Evolutionary conservation across 2,888 invertebrate genomes (phyloP).

Genomic region (Chrysolina haemoptera): DNA sequence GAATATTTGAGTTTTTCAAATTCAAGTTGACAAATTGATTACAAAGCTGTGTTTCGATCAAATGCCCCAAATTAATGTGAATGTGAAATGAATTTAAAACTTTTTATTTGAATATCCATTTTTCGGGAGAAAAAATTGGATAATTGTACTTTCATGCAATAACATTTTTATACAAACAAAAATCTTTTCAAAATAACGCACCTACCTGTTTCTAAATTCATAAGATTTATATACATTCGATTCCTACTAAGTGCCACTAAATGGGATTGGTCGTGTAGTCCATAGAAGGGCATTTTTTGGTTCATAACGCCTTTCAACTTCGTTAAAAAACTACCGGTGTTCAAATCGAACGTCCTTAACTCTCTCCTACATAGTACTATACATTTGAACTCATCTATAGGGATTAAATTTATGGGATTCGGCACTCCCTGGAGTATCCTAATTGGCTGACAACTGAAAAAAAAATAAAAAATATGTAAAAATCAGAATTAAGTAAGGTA

Average conservation of each 20-base stretch:
- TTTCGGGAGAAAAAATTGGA: no score
- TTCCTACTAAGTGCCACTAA: slow-evolving; percentile 88
- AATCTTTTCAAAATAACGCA: not conserved
- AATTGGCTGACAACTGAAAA: slow-evolving; percentile 74
- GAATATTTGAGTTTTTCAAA: no score
- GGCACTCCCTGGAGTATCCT: slow-evolving; percentile 81
- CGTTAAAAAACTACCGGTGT: slow-evolving; percentile 81
- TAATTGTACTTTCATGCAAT: no score
- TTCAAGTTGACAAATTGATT: no score
- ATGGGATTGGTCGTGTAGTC: slow-evolving; percentile 85
- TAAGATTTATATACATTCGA: slow-evolving; percentile 91
- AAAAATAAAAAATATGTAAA: not conserved
- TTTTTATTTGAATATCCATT: no score
- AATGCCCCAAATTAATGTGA: no score
- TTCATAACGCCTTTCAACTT: slow-evolving; percentile 91
- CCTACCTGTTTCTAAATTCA: slow-evolving; percentile 84
- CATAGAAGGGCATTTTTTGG: slow-evolving; percentile 93
- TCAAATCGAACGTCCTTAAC: slow-evolving; percentile 84
- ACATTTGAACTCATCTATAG: slow-evolving; percentile 83
- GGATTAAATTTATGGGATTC: slow-evolving; percentile 84
- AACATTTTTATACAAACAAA: not conserved
- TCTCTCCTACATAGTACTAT: slow-evolving; percentile 88
- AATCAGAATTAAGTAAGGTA: no score
- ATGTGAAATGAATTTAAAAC: no score
- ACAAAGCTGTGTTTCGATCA: no score